Evolutionary conservation across 1,140 invertebrate species (phyloP), one percentile per base, ranked within the genome.

Genomic region (Sminthurides bifidus): DNA sequence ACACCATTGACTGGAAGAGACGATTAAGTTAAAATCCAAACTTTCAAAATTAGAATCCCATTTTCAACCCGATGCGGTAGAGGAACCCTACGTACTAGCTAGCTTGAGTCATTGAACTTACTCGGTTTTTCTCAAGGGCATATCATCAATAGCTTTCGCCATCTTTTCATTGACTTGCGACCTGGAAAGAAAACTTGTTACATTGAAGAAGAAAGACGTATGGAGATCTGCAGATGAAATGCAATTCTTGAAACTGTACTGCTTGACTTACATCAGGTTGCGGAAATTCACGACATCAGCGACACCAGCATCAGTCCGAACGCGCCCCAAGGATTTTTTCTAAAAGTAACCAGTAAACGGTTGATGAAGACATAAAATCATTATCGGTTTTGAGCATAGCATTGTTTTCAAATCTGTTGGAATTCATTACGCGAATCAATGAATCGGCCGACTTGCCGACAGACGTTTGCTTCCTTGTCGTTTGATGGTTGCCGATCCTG

Each of bases 61-160:
- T n/a, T n/a, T n/a, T 12, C 10, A 17, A 37, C 33, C 33, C 12
- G 17, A 17, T 37, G 33, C 17, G 33, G 17, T 12, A 17, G 33
- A 12, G 33, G 33, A 17, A 37, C 12, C 12, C 33, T 37, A 12
- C 17, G 12, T 37, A 12, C 12, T 12, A 17, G 33, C 10, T 19
- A 31, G 4, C 31, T 5, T 19, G 8, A 37, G 3, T 29, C 26
- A 19, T n/a, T 19, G 31, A 48, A 73, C 74, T 75, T 67, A 82
- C 80, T 79, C 76, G 68, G 74, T 77, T 67, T 83, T 85, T 56
- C 79, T 80, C 55, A 84, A 74, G 8, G 81, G 79, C 80, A 86
- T 84, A 57, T 79, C 75, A 50, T 84, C 76, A 46, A 86, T 85
- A 37, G 81, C 80, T 31, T 79, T 76, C 38, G 79, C 77, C 82